A percentile compares a stretch with the other conserved stretches of the same genome.
Conservation (phyloP, 2,113 vertebrate species). For the Connochaetes taurinus region DNA sequence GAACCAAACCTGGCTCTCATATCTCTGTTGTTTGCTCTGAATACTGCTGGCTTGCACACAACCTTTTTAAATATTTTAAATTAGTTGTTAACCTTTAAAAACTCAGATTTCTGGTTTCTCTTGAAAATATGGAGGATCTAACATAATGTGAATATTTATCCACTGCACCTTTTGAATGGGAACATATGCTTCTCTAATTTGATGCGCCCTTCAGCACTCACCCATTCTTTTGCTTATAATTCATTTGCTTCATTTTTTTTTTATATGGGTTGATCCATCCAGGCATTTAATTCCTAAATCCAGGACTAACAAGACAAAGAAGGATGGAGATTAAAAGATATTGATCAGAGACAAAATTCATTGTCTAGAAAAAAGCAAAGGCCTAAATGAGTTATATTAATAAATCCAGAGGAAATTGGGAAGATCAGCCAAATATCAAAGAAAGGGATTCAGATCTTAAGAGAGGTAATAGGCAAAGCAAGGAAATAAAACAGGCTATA, state of each 20-base stretch:
- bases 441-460: background rate
- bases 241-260: background rate
- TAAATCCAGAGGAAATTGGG: background rate
- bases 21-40: background rate
- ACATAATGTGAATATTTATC: background rate
- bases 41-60: background rate
- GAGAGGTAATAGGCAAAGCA: background rate
- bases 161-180: background rate
- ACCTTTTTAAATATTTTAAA: background rate
- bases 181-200: background rate
- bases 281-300: background rate
- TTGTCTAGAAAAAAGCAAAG: background rate
- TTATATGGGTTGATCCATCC: background rate
- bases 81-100: conserved; percentile 9
- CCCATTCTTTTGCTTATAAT: background rate
- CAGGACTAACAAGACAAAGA: background rate
- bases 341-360: background rate
- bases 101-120: background rate
- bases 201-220: rapidly evolving
- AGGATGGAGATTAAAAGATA: background rate
- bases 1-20: background rate
- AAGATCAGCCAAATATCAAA: background rate
- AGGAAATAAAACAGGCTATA: background rate
- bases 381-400: background rate
- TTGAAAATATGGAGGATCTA: background rate